Evolutionary conservation across 2,888 invertebrate species (phyloP), one percentile per base, ranked within the genome.

Genomic region (Agrenia bidenticulata): DNA sequence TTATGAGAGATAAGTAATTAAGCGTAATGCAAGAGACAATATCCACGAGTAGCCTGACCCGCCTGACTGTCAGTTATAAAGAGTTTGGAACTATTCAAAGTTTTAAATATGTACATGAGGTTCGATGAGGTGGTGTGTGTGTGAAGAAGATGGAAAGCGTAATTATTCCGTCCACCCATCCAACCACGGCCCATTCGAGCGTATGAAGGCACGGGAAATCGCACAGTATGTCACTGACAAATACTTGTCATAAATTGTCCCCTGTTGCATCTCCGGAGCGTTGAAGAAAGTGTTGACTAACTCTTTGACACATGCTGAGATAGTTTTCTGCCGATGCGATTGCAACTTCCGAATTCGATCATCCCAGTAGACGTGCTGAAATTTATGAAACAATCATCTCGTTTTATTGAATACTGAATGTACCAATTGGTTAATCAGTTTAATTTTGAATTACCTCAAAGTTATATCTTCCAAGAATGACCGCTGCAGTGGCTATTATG

Each of bases 181-280:
- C 32, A 11, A 24, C 65, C 65, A 66, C 17, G 69, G 65, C 17
- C 63, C 65, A n/a, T 63, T 60, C 15, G 19, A 17, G 23, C 63
- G 64, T 19, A 66, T 42, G 32, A 61, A 53, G 15, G 61, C 37
- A 4, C 59, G 17, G 4, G 68, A 57, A 26, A 71, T 56, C n/a
- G 64, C 37, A 27, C 64, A 61, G 45, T 42, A 83, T 81, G 82
- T 81, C 61, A 77, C 71, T 54, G 78, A 73, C 70, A 88, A 90
- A 82, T 93, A 96, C 82, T 95, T 96, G 78, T 94, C 94, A 73
- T 87, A 86, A 72, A 94, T 89, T 55, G 94, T 92, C 79, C 90
- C 90, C 79, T 94, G 92, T 42, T 86, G 85, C 75, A 87, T 83
- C 45, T 81, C 82, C 7, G 84, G 79, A 2, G 91, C 89, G 77